Base-by-base conservation (phyloP, 2,797 vertebrate genomes). In the Pipistrellus nathusii region DNA sequence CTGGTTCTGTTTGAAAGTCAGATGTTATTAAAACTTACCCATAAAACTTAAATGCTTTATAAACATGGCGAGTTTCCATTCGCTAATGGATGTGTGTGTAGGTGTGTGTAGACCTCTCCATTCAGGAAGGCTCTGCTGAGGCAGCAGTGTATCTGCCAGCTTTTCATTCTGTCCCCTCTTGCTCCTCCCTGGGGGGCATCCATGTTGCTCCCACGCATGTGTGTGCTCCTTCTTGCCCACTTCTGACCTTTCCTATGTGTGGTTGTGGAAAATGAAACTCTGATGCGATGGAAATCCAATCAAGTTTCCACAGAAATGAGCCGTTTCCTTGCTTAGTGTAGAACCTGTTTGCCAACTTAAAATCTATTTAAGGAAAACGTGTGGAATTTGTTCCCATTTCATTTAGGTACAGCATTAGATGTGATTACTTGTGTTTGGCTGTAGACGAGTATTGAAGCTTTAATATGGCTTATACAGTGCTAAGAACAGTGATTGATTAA, bases 301-400 rank as follows among this genome's bases (percentile, higher is more conserved):
- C 78, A 95, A 93, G 20, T 89, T 88, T 91, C 85, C 75, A 80
- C 8, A 69, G 59, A 94, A 64, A 72, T 44, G 89, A 94, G 77
- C 32, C 2, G 0, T 66, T 91, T 85, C 27, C 41, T 91, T 93
- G 81, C 86, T 87, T 55, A 30, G 35, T 8, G 38, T 30, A 64
- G 91, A 94, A 32, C 35, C 18, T 91, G 30, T 41, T 88, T 85
- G 57, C 88, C 75, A 76, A 84, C 38, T 69, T 80, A 81, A 88
- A 89, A 73, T 59, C 69, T 82, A 6, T 59, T 46, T 53, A 46
- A 93, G 80, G 78, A 75, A 88, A 73, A 41, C 30, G 55, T 48
- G 44, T 82, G 62, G 46, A 83, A 72, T 91, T 85, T 66, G 53
- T 81, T 89, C 17, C 30, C 44, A 23, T 93, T 91, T 95, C 62